Evolutionary conservation across 2,113 vertebrate genomes (phyloP).

Genomic region (Pimephales promelas): DNA sequence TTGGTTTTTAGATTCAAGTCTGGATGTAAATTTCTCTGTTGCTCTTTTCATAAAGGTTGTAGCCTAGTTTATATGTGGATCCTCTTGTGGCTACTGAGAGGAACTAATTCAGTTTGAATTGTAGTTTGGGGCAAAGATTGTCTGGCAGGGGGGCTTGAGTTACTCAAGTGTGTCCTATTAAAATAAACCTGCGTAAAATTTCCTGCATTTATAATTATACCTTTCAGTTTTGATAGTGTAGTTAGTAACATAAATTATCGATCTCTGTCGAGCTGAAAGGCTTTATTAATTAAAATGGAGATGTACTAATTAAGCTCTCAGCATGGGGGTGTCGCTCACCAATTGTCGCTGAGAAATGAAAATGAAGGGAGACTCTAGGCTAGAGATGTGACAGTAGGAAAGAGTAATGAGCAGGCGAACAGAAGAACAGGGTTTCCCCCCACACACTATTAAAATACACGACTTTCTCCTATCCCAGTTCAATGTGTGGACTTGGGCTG

Average conservation of each 20-base stretch:
- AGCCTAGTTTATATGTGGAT: not conserved
- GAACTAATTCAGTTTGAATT: constrained; percentile 31
- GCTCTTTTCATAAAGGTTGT: not conserved
- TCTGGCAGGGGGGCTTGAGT: constrained; percentile 41
- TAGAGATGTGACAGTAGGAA: not conserved
- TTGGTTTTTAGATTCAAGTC: not conserved
- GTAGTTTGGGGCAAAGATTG: constrained; percentile 62
- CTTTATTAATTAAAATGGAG: constrained; percentile 75
- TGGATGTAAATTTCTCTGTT: not conserved
- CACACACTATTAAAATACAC: not conserved
- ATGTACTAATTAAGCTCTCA: constrained; percentile 70
- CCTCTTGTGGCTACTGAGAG: not conserved
- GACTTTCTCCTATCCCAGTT: not conserved
- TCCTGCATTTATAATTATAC: constrained; percentile 66
- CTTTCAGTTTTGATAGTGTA: constrained; percentile 65
- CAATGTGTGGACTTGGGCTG: not conserved
- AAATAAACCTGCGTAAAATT: constrained; percentile 56
- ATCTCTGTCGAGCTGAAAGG: constrained; percentile 65
- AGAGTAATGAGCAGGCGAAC: not conserved
- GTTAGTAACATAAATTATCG: constrained; percentile 68
- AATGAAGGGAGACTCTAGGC: constrained; percentile 35
- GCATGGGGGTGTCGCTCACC: constrained; percentile 65
- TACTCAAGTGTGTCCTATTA: constrained; percentile 63
- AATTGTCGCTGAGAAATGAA: constrained; percentile 64
- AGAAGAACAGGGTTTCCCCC: not conserved